These are phyloP conservation scores for Anhinga anhinga DNA, from an alignment of 2,113 vertebrate genomes.

Conservation along the genomic window DNA sequence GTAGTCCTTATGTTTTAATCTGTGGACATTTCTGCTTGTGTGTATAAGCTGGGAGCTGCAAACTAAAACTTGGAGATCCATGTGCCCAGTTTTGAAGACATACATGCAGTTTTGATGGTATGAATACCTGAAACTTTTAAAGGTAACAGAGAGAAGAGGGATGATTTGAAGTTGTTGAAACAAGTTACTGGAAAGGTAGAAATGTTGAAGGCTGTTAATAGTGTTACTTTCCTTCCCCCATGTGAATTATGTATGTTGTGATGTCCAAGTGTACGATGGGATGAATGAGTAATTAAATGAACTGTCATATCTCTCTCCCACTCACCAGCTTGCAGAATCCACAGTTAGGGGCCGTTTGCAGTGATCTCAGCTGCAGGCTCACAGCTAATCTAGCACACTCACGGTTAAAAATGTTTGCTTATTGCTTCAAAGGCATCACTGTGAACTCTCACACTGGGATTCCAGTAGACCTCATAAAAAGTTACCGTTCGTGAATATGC, in stretches of 20 bases:
- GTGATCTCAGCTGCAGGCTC: neutral
- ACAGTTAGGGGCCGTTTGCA: neutral
- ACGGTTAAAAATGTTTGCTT: neutral
- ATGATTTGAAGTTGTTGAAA: neutral
- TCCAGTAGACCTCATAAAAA: neutral
- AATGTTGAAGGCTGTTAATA: neutral
- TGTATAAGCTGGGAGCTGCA: neutral
- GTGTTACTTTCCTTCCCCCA: neutral
- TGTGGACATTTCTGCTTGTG: neutral
- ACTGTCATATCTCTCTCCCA: neutral
- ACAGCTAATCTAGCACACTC: neutral
- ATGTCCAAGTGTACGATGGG: neutral
- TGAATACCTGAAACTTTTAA: neutral
- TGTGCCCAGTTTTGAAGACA: neutral
- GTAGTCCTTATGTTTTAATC: neutral
- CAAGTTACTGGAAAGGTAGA: neutral
- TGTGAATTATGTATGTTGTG: neutral
- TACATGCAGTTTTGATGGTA: neutral
- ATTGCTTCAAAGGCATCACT: neutral
- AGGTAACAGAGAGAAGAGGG: neutral
- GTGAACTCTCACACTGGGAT: neutral
- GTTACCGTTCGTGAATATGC: neutral
- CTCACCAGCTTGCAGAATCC: neutral
- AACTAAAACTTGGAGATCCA: neutral
- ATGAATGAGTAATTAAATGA: constrained; percentile 14